Conservation (phyloP, 2,113 vertebrate species). For the Oxygymnocypris stewartii region DNA sequence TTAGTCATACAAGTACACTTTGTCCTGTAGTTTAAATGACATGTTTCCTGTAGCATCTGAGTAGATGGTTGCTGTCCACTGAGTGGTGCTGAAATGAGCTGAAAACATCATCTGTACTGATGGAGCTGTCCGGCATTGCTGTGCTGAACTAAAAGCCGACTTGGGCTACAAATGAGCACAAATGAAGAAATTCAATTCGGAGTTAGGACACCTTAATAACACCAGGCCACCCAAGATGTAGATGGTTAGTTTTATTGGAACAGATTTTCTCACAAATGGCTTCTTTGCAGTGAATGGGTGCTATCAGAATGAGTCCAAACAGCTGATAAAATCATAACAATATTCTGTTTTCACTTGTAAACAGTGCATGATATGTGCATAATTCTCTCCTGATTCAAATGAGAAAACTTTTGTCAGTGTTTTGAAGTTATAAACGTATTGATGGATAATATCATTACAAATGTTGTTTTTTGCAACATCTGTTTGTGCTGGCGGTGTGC, state of each 20-base stretch:
- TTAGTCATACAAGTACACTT: background rate
- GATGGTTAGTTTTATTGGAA: background rate
- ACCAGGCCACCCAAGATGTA: background rate
- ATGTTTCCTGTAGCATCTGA: background rate
- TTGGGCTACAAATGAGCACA: background rate
- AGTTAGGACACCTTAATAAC: background rate
- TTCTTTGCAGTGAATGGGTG: background rate
- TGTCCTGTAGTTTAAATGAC: background rate
- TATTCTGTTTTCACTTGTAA: too few relatives aligned
- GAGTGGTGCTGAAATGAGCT: slow-evolving; percentile 15
- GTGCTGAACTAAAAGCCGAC: slow-evolving; percentile 10
- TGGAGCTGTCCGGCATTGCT: slow-evolving; percentile 30
- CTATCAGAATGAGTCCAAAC: background rate
- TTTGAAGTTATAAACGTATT: too few relatives aligned
- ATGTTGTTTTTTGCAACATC: background rate
- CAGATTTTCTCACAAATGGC: background rate
- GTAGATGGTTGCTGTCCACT: slow-evolving; percentile 14
- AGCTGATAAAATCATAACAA: background rate
- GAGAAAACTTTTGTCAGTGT: too few relatives aligned
- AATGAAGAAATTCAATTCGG: background rate
- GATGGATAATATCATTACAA: background rate
- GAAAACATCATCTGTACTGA: background rate
- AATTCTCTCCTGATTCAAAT: too few relatives aligned
- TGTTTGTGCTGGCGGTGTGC: background rate
- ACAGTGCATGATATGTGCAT: too few relatives aligned